Percentiles rank a stretch among this genome's conserved stretches.
Conservation (phyloP, 1,140 invertebrate species). For the Drosophila mayri region DNA sequence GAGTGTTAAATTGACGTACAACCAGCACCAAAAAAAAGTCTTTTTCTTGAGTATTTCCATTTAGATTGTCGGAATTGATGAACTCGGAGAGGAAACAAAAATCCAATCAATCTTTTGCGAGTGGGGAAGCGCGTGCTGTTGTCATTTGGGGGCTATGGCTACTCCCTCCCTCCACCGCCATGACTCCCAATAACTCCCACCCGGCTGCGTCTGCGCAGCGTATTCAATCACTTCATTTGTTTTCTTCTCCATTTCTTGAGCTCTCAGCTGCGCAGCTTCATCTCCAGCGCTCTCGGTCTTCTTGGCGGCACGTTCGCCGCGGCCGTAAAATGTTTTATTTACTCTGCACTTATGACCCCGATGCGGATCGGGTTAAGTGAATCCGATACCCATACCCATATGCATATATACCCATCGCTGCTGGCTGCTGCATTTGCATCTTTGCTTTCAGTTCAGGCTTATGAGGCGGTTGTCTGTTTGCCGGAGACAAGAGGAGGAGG, state of each 20-base stretch:
- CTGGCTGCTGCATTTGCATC: slow-evolving; percentile 40
- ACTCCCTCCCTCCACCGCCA: neutral
- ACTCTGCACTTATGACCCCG: slow-evolving; percentile 81
- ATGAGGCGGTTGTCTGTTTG: slow-evolving; percentile 48
- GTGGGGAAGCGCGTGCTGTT: slow-evolving; percentile 64
- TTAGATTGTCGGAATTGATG: slow-evolving; percentile 63
- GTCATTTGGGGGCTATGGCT: slow-evolving; percentile 46
- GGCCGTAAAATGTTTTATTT: slow-evolving; percentile 79
- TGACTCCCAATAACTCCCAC: slow-evolving; percentile 10
- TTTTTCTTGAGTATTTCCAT: slow-evolving; percentile 42
- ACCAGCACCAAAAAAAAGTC: slow-evolving; percentile 26
- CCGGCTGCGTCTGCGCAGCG: slow-evolving; percentile 51
- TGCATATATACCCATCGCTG: slow-evolving; percentile 2
- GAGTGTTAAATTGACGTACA: slow-evolving; percentile 43
- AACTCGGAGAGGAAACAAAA: slow-evolving; percentile 63
- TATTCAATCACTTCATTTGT: slow-evolving; percentile 82
- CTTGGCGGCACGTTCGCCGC: slow-evolving; percentile 54
- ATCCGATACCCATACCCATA: slow-evolving; percentile 65
- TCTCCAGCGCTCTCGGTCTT: slow-evolving; percentile 20
- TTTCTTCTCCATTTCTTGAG: slow-evolving; percentile 25
- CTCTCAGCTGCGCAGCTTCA: slow-evolving; percentile 25
- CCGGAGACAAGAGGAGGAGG: neutral
- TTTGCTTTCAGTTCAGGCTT: slow-evolving; percentile 32
- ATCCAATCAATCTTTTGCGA: slow-evolving; percentile 71
- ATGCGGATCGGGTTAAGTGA: slow-evolving; percentile 80